Percentiles rank a stretch among this genome's conserved stretches.
phyloP scores from a whole-genome alignment of 2,888 invertebrate species.

The Cancer borealis region DNA sequence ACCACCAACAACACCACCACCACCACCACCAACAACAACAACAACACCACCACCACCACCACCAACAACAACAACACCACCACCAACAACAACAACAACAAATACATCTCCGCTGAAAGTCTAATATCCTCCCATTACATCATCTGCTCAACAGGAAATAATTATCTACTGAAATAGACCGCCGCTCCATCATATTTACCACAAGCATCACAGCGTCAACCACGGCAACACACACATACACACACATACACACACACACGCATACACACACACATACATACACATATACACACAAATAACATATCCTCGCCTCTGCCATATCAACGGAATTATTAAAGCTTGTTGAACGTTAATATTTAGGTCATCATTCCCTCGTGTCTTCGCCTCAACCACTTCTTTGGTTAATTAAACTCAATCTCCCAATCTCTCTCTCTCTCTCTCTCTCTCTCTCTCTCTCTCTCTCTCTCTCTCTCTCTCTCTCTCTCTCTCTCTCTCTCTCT shows the following conservation, averaged over 20 bases:
- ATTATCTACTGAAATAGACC: too few relatives aligned
- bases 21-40: too few relatives aligned
- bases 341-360: background rate
- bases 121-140: background rate
- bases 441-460: background rate
- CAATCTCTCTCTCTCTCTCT: background rate
- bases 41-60: too few relatives aligned
- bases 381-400: background rate
- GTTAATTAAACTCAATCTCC: too few relatives aligned
- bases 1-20: too few relatives aligned
- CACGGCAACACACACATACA: background rate
- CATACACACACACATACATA: too few relatives aligned
- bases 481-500: constrained; percentile 32
- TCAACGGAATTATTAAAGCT: too few relatives aligned
- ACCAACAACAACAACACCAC: background rate
- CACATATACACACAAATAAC: too few relatives aligned
- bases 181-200: background rate
- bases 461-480: constrained; percentile 32
- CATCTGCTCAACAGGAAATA: too few relatives aligned
- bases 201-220: background rate
- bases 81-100: background rate
- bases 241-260: too few relatives aligned
- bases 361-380: background rate
- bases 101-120: background rate
- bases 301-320: too few relatives aligned